Evolutionary conservation across 2,888 invertebrate species (phyloP).

Genomic region (Spatulosminthurus flaviceps): DNA sequence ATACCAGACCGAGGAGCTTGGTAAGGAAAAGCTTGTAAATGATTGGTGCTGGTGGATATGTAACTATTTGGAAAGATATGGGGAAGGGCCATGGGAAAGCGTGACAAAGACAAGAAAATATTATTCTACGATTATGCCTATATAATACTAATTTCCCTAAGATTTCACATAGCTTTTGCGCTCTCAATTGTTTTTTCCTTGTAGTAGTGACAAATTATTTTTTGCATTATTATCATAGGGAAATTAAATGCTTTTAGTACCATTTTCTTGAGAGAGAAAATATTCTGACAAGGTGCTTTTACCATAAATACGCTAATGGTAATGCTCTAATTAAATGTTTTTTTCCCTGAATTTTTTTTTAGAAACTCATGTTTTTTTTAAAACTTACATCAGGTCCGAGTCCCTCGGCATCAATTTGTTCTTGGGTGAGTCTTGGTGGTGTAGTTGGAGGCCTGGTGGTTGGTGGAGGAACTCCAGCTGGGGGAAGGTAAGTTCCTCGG

Average conservation of each 20-base stretch:
- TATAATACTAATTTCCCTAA: conserved; percentile 12
- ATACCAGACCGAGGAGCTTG: no score
- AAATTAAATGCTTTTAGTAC: no score
- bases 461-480: conserved; percentile 41
- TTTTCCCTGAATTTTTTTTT: background rate
- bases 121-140: background rate
- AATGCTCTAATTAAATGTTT: no score
- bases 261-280: no score
- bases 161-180: background rate
- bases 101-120: conserved; percentile 13
- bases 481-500: conserved; percentile 28
- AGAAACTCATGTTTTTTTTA: background rate
- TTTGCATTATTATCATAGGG: no score
- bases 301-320: no score
- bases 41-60: no score
- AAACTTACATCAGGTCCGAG: conserved; percentile 56
- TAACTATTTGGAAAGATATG: no score
- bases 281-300: no score
- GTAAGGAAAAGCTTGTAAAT: no score
- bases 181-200: conserved; percentile 2
- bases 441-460: conserved; percentile 54
- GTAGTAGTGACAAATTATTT: no score
- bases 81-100: background rate
- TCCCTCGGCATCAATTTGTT: conserved; percentile 54
- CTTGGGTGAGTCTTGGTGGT: conserved; percentile 51